Conservation (phyloP, 2,797 vertebrate species). For the Lepus oiostolus region DNA sequence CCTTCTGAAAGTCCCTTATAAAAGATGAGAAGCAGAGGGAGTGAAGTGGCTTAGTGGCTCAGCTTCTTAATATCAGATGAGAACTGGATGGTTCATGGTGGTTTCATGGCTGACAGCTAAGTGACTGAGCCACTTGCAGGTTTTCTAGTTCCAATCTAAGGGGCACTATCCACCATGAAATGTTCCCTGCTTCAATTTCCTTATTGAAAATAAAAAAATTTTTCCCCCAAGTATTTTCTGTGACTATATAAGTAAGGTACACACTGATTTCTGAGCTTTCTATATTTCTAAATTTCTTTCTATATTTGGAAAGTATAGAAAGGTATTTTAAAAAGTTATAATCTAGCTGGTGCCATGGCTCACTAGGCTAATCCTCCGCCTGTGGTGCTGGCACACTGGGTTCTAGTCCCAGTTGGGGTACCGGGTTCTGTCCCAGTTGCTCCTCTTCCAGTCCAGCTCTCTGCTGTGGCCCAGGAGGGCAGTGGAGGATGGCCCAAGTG, state of each 20-base stretch:
- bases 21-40: background rate
- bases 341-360: background rate
- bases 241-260: background rate
- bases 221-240: slow-evolving; percentile 9
- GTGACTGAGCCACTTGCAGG: background rate
- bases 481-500: too few relatives aligned
- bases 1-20: background rate
- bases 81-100: background rate
- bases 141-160: background rate
- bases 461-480: too few relatives aligned
- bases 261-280: background rate
- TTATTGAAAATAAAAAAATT: slow-evolving; percentile 30
- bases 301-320: slow-evolving; percentile 22
- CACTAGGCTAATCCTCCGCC: too few relatives aligned
- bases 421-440: too few relatives aligned
- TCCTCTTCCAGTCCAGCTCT: too few relatives aligned
- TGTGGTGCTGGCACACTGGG: too few relatives aligned
- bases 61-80: background rate
- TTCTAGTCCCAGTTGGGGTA: too few relatives aligned
- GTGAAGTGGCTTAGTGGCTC: background rate
- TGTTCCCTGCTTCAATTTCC: background rate
- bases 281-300: too few relatives aligned
- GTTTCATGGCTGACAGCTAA: background rate
- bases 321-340: background rate
- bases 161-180: background rate